Conservation (phyloP, 1,140 invertebrate genomes). For the Drosophila subobscura region DNA sequence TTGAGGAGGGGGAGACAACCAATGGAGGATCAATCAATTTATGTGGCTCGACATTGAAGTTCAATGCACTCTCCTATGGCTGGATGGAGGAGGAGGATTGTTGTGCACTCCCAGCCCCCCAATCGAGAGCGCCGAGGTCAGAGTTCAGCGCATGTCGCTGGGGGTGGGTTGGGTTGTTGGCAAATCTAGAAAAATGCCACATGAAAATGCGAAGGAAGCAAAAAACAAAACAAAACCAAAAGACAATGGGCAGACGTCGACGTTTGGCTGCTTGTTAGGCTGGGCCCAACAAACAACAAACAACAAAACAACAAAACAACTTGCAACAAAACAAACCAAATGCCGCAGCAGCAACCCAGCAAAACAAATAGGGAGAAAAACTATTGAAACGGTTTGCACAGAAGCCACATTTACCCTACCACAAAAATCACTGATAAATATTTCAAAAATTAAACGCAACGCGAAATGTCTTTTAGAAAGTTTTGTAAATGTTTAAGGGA, state of each 20-base stretch:
- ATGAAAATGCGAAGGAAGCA: constrained; percentile 23
- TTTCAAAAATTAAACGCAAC: no score
- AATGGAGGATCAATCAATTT: constrained; percentile 66
- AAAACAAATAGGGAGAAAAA: constrained; percentile 40
- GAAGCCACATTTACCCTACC: constrained; percentile 37
- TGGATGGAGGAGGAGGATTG: background rate
- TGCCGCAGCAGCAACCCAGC: constrained; percentile 51
- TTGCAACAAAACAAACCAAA: constrained; percentile 73
- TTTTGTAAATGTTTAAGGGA: no score
- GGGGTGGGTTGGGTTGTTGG: constrained; percentile 60
- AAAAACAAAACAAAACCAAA: constrained; percentile 4
- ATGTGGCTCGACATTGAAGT: constrained; percentile 40
- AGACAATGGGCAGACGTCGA: constrained; percentile 76
- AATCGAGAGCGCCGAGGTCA: constrained; percentile 53
- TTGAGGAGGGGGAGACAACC: constrained; percentile 28
- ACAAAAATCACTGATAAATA: no score
- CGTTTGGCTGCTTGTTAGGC: constrained; percentile 69
- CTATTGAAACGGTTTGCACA: constrained; percentile 21
- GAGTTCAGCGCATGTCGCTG: constrained; percentile 71
- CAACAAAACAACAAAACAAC: constrained; percentile 63
- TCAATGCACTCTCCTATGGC: constrained; percentile 45
- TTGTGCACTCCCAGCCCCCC: background rate
- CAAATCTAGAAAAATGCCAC: constrained; percentile 76
- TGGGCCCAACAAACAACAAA: constrained; percentile 53
- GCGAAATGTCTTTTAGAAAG: no score